Percentiles rank a stretch among this genome's conserved stretches.
These are phyloP conservation scores for Drosophila nigrodunni DNA, from an alignment of 1,140 invertebrate species.

Conservation along the genomic window DNA sequence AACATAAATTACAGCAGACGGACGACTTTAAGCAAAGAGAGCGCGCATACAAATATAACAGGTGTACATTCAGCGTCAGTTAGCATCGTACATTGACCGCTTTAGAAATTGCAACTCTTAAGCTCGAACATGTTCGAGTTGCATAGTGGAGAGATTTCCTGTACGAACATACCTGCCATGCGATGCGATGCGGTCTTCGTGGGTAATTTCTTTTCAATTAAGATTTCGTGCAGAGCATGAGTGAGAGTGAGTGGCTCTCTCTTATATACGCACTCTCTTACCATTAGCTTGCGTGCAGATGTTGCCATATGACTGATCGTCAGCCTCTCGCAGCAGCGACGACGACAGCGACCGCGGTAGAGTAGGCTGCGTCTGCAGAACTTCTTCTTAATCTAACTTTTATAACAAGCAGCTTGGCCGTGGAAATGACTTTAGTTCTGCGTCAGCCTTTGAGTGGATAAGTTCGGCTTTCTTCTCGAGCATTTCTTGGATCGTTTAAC, in stretches of 20 bases:
- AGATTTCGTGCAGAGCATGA: slow-evolving; percentile 4
- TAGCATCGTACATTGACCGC: slow-evolving; percentile 69
- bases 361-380: slow-evolving; percentile 59
- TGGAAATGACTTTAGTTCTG: slow-evolving; percentile 72
- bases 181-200: slow-evolving; percentile 1
- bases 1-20: slow-evolving; percentile 39
- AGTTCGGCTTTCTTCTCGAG: slow-evolving; percentile 54
- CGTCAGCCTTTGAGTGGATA: slow-evolving; percentile 72
- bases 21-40: slow-evolving; percentile 19
- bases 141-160: slow-evolving; percentile 48
- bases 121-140: slow-evolving; percentile 65
- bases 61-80: slow-evolving; percentile 54
- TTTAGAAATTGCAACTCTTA: slow-evolving; percentile 37
- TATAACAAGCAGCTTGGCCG: slow-evolving; percentile 71
- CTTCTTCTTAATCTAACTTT: slow-evolving; percentile 73
- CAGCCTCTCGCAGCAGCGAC: neutral
- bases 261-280: slow-evolving; percentile 25
- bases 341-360: slow-evolving; percentile 18
- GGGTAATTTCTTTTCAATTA: slow-evolving; percentile 66
- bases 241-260: slow-evolving; percentile 18
- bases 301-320: slow-evolving; percentile 42
- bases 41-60: slow-evolving; percentile 38
- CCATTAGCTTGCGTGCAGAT: slow-evolving; percentile 18
- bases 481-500: slow-evolving; percentile 1
- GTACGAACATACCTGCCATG: slow-evolving; percentile 6